Percentiles rank a stretch among this genome's conserved stretches.
Evolutionary conservation across 2,888 invertebrate genomes (phyloP).

Genomic region (Anaspis maculata): DNA sequence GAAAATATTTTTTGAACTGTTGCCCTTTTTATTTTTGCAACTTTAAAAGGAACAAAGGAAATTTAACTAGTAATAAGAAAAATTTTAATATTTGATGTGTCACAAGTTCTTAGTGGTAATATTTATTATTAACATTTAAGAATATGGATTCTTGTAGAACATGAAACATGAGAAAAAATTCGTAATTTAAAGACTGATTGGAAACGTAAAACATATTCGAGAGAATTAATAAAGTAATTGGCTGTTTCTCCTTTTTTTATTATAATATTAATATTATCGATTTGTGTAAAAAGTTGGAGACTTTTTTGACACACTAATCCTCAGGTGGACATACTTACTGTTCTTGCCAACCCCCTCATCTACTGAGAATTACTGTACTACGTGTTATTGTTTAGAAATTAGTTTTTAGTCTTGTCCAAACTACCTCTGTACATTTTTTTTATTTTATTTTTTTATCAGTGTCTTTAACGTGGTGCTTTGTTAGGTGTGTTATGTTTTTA

Average conservation of each 20-base stretch:
- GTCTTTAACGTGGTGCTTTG: too few species aligned
- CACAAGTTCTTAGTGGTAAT: too few species aligned
- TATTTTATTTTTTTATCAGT: too few species aligned
- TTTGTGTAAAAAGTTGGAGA: too few species aligned
- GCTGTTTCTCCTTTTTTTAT: too few species aligned
- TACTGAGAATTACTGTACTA: constrained; percentile 5
- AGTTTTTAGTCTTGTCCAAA: constrained; percentile 22
- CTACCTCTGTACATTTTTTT: constrained; percentile 26
- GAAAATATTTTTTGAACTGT: constrained; percentile 18
- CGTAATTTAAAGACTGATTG: constrained; percentile 9
- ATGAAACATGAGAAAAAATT: constrained; percentile 4
- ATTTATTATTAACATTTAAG: too few species aligned
- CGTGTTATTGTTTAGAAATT: constrained; percentile 13
- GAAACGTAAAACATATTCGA: constrained; percentile 4
- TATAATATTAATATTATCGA: too few species aligned
- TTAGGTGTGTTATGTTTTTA: too few species aligned
- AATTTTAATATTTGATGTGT: constrained; percentile 2
- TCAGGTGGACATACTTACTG: too few species aligned
- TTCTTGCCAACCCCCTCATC: constrained; percentile 19
- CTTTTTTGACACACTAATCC: too few species aligned
- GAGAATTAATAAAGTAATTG: too few species aligned
- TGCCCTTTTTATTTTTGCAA: constrained; percentile 15
- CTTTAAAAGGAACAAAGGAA: too few species aligned
- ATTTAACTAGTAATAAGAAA: constrained; percentile 4
- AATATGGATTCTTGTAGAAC: not conserved